A percentile compares a stretch with the other conserved stretches of the same genome.
phyloP scores from a whole-genome alignment of 2,888 invertebrate species.

The Protonemura montana region DNA sequence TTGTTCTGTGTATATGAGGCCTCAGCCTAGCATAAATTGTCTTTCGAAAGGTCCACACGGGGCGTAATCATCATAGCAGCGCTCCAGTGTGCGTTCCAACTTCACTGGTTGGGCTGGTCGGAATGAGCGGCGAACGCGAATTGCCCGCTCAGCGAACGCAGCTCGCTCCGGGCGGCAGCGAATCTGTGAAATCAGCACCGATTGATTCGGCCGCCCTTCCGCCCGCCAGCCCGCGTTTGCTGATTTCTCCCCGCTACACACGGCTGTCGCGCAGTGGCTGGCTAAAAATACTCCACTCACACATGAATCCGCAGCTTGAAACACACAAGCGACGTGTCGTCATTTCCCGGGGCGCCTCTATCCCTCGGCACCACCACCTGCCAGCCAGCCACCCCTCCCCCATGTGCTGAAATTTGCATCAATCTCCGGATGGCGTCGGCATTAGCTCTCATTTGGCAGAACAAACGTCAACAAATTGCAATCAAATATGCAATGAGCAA shows the following conservation, averaged over 20 bases:
- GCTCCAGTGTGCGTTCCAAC: not conserved
- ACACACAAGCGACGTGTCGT: not conserved
- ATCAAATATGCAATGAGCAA: conserved; percentile 29
- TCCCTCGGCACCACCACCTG: not conserved
- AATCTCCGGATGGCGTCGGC: not conserved
- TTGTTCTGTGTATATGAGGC: not conserved
- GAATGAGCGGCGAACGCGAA: not conserved
- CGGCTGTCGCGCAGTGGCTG: not conserved
- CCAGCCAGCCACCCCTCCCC: not conserved
- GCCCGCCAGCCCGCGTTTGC: not conserved
- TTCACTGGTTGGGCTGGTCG: no score
- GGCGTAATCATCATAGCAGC: not conserved
- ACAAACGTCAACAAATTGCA: conserved; percentile 23
- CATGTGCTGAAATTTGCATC: not conserved
- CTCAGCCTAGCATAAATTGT: not conserved
- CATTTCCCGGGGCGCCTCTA: not conserved
- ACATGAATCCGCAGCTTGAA: not conserved
- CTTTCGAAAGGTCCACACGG: not conserved
- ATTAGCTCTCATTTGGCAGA: conserved; percentile 24
- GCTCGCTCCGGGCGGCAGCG: not conserved
- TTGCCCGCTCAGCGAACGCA: not conserved
- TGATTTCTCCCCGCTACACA: not conserved
- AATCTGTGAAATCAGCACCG: not conserved
- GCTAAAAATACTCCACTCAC: not conserved
- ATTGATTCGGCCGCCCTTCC: not conserved